Base-by-base conservation (phyloP, 2,888 invertebrate species). In the Ectobius pallidus region DNA sequence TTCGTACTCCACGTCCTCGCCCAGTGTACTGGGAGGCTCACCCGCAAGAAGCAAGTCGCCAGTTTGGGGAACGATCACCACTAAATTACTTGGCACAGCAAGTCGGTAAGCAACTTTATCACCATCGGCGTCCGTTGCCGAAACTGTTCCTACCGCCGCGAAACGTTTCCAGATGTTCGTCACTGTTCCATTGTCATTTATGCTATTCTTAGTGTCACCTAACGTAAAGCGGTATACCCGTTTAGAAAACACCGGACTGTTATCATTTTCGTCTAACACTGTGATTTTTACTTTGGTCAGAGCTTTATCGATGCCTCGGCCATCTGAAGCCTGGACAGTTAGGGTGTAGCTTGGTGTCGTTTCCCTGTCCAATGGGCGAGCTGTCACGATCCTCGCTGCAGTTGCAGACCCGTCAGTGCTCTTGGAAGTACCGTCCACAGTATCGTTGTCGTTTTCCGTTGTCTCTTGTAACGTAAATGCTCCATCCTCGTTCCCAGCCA, bases 1-100 rank as follows among this genome's bases (percentile, higher is more conserved):
- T 78, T 92, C 89, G 63, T 90, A 86, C 78, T 91, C 90, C 75
- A 85, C 83, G 74, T 85, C 87, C 73, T 87, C 82, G 42, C 85
- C 86, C n/a, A 83, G 78, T 58, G 83, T 83, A 70, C 88, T 85
- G 7, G 89, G 87, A 1, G 94, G 94, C 78, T 94, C 93, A 25
- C 91, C 92, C 18, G 91, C 92, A 63, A 96, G 82, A 79, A 96
- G 89, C 20, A 98, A 84, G 81, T 95, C 94, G 0, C 97, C 97
- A 0, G 96, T 95, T 84, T 95, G 95, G 0, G 97, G 96, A 2
- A 97, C 94, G 77, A 97, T 93, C 16, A 96, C 93, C 52, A 95
- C 90, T 77, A 93, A 86, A 80, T 93, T 93, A 76, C 91, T 94
- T 14, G 94, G 93, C 2, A 92, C 89, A 71, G 90, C 88, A 70